Evolutionary conservation across 92 coral and sea anemone genomes (phyloP), one percentile per base, ranked within the genome.

Genomic region (Galaxea fascicularis): DNA sequence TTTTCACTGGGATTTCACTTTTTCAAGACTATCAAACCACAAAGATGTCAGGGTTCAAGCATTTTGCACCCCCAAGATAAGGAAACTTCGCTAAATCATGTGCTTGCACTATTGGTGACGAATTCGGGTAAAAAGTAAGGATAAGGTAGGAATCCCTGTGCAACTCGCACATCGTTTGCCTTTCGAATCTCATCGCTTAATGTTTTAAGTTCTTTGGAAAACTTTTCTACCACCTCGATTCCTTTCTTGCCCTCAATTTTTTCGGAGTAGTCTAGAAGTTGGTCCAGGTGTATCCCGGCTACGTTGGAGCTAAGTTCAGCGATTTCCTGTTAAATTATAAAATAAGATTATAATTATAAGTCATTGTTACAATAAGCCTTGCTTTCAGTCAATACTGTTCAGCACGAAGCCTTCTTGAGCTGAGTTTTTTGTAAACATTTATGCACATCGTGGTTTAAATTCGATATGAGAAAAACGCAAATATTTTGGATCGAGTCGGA

Each of bases 281-380:
- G 90, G 74, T 96, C 99, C 80, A 96, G 76, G 64, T 96, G 99
- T 76, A 93, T 94, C 9, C 97, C 92, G 4, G 94, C 99, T 13
- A 94, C 80, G 82, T 96, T 94, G 22, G 99, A 94, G 41, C 91
- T 89, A 17, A 96, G 85, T 82, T 94, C 97, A 10, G 98, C 98
- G 64, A 94, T 91, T 82, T 96, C 98, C 99, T 96, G 86, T 58
- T 45, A 46, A 3, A 41, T n/a, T 14, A 74, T n/a, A 35, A 2
- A 35, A 35, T 35, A 35, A 35, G 6, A 35, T 6, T 35, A 35
- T 35, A 35, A 35, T 2, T 35, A 35, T 35, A 35, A 35, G 41
- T 35, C 41, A 2, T 35, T 6, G 6, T 35, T 2, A 35, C 41
- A 2, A 35, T 2, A 35, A 35, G 6, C 41, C 41, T 35, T 6